These are phyloP conservation scores for Periophthalmodon schlosseri DNA, from an alignment of 2,113 vertebrate species.

Conservation along the genomic window DNA sequence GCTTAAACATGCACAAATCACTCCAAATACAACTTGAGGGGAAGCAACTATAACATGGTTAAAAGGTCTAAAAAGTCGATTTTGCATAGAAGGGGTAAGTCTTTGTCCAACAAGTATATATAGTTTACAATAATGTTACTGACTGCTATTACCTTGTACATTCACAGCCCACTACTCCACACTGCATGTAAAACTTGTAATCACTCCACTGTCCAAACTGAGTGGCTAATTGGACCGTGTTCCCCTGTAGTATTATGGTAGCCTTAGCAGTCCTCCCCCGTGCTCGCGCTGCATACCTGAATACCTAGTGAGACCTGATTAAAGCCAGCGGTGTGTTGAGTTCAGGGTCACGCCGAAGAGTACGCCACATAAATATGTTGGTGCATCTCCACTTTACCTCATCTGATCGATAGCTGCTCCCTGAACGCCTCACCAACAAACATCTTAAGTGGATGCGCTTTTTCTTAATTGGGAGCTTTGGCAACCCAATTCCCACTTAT, in stretches of 20 bases:
- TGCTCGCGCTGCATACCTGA: conserved; percentile 20
- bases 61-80: too few relatives aligned
- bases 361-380: conserved; percentile 78
- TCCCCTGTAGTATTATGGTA: conserved; percentile 63
- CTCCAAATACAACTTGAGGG: too few relatives aligned
- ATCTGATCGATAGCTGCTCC: conserved; percentile 77
- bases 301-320: conserved; percentile 60
- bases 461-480: conserved; percentile 85
- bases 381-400: conserved; percentile 72
- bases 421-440: conserved; percentile 74
- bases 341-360: conserved; percentile 72
- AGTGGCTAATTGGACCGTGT: conserved; percentile 59
- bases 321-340: conserved; percentile 61
- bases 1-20: too few relatives aligned
- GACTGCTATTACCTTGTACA: not conserved
- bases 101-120: not conserved
- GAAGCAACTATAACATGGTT: too few relatives aligned
- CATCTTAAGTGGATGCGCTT: conserved; percentile 79
- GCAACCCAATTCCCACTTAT: conserved; percentile 66
- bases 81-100: not conserved
- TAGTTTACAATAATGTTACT: not conserved
- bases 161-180: not conserved
- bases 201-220: not conserved
- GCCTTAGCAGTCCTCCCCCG: conserved; percentile 54
- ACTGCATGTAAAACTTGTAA: not conserved